These are phyloP conservation scores for Zaprionus davidi DNA, from an alignment of 1,140 invertebrate genomes.

Conservation along the genomic window DNA sequence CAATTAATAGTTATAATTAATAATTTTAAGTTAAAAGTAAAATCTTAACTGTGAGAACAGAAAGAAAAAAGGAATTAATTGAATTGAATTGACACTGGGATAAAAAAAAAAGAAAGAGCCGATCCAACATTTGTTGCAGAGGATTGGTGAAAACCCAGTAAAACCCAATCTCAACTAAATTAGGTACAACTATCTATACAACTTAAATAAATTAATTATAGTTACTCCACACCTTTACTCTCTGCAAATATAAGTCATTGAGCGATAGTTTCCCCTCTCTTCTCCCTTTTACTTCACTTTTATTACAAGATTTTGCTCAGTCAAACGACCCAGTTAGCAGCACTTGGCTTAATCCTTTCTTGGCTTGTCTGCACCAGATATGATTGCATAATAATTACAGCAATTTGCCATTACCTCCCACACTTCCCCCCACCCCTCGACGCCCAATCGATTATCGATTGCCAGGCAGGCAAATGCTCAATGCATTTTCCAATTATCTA, in stretches of 20 bases:
- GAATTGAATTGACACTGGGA: too few species aligned
- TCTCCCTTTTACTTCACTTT: not conserved
- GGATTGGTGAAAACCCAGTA: too few species aligned
- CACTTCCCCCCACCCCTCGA: not conserved
- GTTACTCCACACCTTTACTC: not conserved
- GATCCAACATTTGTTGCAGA: too few species aligned
- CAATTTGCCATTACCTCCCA: not conserved
- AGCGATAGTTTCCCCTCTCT: not conserved
- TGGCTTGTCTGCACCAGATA: not conserved
- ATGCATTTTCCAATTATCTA: constrained; percentile 39
- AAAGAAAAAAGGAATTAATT: too few species aligned
- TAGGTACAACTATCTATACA: too few species aligned
- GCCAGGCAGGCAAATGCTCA: constrained; percentile 14
- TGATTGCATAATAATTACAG: constrained; percentile 1
- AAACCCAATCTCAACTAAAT: too few species aligned
- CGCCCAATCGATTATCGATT: constrained; percentile 27
- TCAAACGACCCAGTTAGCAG: not conserved
- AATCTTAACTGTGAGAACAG: too few species aligned
- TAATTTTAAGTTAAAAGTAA: too few species aligned
- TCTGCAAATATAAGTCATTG: not conserved
- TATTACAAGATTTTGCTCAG: not conserved
- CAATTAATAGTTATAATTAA: too few species aligned
- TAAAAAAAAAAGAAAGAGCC: too few species aligned
- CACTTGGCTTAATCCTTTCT: not conserved
- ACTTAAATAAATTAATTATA: not conserved